Evolutionary conservation across 1,140 invertebrate genomes (phyloP), one percentile per base, ranked within the genome.

Genomic region (Hesperophylax magnus): DNA sequence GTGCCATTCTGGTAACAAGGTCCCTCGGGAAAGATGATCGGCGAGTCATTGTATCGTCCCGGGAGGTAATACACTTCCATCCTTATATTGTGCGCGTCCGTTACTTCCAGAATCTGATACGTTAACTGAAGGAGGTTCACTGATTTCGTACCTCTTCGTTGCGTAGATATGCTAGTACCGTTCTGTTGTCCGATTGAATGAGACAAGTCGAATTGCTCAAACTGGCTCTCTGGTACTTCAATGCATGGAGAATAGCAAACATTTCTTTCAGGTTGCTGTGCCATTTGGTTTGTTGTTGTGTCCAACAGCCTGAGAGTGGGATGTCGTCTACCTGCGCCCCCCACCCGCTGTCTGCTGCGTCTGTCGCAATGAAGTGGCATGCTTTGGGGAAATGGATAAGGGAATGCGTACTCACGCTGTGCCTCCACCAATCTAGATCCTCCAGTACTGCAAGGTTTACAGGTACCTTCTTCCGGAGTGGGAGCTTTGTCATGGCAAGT

Each of bases 81-180:
- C 27, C 72, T 71, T 53, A 86, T 82, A 9, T 86, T 77, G 20
- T 85, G 61, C 1, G 60, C 9, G 77, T 88, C 86, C 31, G 86
- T 78, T 15, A 86, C 18, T 0, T 58, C 14, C 3, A 88, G 83
- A 5, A 87, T 47, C 18, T 85, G 81, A 15, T 77, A 81, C 1
- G 87, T 87, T 20, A 84, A 80, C 5, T 85, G 47, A 39, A 86
- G 81, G 2, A 88, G 85, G 5, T 71, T 76, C 18, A 84, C 67
- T 2, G 85, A 87, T 75, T 71, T 85, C 34, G 86, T 88, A 8
- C 87, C 87, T 4, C 86, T 72, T 87, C 85, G 60, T 87, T 88
- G 72, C 81, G 81, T 27, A 88, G 84, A 71, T 87, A 86, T n/a
- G n/a, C n/a, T n/a, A n/a, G n/a, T n/a, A n/a, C n/a, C n/a, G n/a